Evolutionary conservation across 2,888 invertebrate genomes (phyloP).

Genomic region (Peribatodes rhomboidaria): DNA sequence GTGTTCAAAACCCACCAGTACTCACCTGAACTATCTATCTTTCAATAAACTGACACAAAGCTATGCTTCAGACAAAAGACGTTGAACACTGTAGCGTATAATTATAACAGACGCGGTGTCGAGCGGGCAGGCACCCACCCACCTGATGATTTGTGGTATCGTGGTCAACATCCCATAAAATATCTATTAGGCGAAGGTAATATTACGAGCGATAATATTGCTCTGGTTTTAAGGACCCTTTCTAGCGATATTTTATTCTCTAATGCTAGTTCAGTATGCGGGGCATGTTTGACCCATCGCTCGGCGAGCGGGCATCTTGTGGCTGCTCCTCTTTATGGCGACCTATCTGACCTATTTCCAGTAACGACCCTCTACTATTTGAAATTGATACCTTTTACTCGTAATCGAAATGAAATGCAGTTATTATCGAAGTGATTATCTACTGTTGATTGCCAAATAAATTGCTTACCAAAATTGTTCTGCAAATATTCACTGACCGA

Average conservation of each 20-base stretch:
- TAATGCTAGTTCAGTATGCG: conserved; percentile 46
- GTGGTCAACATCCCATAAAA: conserved; percentile 46
- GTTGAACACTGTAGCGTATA: not conserved
- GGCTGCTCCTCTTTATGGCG: conserved; percentile 46
- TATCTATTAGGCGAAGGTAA: conserved; percentile 24
- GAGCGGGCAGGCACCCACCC: conserved; percentile 43
- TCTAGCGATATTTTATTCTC: conserved; percentile 35
- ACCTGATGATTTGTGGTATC: conserved; percentile 60
- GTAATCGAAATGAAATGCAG: too few relatives aligned
- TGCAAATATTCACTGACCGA: too few relatives aligned
- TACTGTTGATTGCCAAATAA: too few relatives aligned
- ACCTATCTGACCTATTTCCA: conserved; percentile 47
- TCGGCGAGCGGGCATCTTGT: conserved; percentile 45
- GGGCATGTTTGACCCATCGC: conserved; percentile 49
- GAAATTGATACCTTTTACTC: conserved; percentile 4
- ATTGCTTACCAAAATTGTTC: too few relatives aligned
- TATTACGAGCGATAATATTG: conserved; percentile 34
- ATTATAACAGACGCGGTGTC: conserved; percentile 9
- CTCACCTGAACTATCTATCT: too few relatives aligned
- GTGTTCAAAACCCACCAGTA: not conserved
- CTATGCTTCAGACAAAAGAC: conserved; percentile 1
- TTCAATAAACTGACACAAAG: not conserved
- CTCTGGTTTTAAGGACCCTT: conserved; percentile 32
- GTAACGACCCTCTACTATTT: conserved; percentile 17
- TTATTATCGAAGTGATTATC: not conserved